Evolutionary conservation across 2,113 vertebrate genomes (phyloP).

Genomic region (Geococcyx californianus): DNA sequence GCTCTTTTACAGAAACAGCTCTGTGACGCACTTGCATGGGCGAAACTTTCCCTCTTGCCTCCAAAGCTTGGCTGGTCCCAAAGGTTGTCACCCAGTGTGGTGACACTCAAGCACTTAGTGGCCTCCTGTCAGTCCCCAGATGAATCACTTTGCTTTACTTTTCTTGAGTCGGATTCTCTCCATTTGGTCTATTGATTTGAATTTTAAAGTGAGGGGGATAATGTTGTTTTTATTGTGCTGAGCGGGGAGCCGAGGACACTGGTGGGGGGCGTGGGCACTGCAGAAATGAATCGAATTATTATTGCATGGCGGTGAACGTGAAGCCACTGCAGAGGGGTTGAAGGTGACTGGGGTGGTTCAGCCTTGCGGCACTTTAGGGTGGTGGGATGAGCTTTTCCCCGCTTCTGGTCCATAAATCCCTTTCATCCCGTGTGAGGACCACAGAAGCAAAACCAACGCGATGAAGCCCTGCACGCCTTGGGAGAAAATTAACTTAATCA

Average conservation of each 20-base stretch:
- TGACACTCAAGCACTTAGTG: conserved; percentile 42
- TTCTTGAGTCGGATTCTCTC: background rate
- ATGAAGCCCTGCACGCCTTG: background rate
- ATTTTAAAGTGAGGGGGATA: background rate
- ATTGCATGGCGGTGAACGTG: accelerated
- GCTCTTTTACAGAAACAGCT: background rate
- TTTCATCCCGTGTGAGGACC: background rate
- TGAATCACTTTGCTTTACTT: background rate
- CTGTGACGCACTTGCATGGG: accelerated
- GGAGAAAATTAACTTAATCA: conserved; percentile 57
- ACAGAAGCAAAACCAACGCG: background rate
- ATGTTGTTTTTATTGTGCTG: background rate
- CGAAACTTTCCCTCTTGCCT: background rate
- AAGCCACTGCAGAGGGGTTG: accelerated
- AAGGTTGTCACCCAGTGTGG: background rate
- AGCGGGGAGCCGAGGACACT: background rate
- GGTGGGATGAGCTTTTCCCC: background rate
- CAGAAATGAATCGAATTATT: background rate
- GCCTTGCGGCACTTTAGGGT: accelerated
- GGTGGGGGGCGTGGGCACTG: accelerated
- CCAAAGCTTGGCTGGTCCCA: accelerated
- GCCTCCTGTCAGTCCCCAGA: background rate
- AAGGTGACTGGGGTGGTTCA: background rate
- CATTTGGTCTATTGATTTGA: conserved; percentile 52
- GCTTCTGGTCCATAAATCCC: background rate